These are phyloP conservation scores for Lates japonicus DNA, from an alignment of 2,797 vertebrate genomes.

Conservation along the genomic window DNA sequence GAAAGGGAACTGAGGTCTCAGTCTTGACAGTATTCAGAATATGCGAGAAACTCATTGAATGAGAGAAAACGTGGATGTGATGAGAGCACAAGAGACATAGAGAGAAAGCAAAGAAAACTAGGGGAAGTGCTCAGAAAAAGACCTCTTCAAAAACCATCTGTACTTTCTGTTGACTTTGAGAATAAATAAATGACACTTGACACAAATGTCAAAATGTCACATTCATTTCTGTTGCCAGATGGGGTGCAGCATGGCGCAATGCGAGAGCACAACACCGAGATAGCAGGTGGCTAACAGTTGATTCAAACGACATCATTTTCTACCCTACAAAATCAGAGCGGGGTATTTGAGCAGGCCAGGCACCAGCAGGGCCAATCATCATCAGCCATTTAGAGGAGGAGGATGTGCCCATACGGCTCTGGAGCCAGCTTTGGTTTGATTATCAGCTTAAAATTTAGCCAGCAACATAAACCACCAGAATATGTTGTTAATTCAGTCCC, in stretches of 20 bases:
- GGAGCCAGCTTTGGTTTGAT: constrained; percentile 41
- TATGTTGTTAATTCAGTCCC: constrained; percentile 40
- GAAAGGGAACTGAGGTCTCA: not conserved
- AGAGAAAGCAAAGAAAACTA: constrained; percentile 14
- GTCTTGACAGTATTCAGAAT: not conserved
- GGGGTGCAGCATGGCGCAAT: constrained; percentile 41
- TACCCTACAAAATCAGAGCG: constrained; percentile 44
- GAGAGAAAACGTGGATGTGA: constrained; percentile 4
- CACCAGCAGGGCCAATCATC: constrained; percentile 55
- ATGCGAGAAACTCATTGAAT: not conserved
- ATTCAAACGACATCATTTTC: constrained; percentile 50
- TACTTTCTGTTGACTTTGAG: constrained; percentile 43
- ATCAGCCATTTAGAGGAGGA: constrained; percentile 34
- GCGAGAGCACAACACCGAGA: constrained; percentile 13
- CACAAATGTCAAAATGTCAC: constrained; percentile 54
- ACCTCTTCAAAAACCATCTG: constrained; percentile 9
- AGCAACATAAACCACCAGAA: constrained; percentile 35
- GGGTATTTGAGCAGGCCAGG: constrained; percentile 34
- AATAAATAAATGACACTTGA: constrained; percentile 53
- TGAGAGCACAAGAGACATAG: not conserved
- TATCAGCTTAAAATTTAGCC: constrained; percentile 44
- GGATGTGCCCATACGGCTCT: constrained; percentile 24
- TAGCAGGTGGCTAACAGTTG: constrained; percentile 65
- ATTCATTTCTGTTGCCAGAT: constrained; percentile 60
- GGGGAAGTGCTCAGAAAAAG: constrained; percentile 18